Evolutionary conservation across 1,140 invertebrate genomes (phyloP), one percentile per base, ranked within the genome.

Genomic region (Anastrepha obliqua): DNA sequence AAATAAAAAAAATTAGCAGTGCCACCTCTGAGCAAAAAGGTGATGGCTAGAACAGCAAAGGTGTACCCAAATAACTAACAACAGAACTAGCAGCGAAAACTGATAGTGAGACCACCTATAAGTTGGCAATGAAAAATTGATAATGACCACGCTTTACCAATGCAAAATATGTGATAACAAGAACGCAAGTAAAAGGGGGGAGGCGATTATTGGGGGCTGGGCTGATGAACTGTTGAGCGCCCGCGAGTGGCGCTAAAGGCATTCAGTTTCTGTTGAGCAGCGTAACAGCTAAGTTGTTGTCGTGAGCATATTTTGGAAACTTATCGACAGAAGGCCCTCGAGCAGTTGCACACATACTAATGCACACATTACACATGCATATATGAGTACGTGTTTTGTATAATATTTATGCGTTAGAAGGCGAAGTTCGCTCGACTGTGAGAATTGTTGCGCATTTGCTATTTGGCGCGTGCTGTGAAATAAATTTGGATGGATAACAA

Each of bases 121-220:
- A 44, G 5, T 4, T 74, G 67, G 67, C 44, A 74, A 47, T 74
- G 67, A 74, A 74, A 74, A 74, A 17, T 74, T 47, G 39, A 74
- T 74, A 74, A 74, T 74, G 67, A 74, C 67, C 67, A n/a, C 39
- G 67, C 67, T 7, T 74, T 74, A 74, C 44, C 67, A 74, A 74
- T 74, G 42, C 42, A 15, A 74, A 74, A 74, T 74, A 70, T 20
- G 29, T 29, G 65, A 8, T 39, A 20, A 39, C 44, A 17, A 2
- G 67, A 6, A 55, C 51, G 51, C 51, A 11, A 13, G 67, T 17
- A 7, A 65, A 20, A n/a, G 64, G 67, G 42, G 67, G 67, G 20
- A 2, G 29, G 39, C 64, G 67, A 0, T 42, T 8, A 29, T 67
- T 67, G 65, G 39, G 67, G 29, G 44, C 65, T 6, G 67, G 67